Percentiles rank a stretch among this genome's conserved stretches.
Evolutionary conservation across 2,113 vertebrate species (phyloP).

Genomic region (Myiozetetes cayanensis): DNA sequence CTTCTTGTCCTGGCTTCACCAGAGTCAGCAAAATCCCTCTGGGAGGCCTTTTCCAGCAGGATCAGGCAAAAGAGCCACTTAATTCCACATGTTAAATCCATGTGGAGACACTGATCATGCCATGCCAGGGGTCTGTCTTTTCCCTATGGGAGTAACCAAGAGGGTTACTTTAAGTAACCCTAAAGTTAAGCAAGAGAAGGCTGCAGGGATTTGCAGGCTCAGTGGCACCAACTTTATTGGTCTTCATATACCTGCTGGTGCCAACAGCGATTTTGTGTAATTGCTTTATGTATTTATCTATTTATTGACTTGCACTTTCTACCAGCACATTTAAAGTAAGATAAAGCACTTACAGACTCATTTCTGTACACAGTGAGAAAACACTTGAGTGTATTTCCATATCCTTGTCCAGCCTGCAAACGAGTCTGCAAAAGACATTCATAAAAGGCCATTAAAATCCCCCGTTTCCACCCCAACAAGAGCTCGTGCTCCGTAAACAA

Average conservation of each 20-base stretch:
- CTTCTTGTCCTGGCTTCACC: neutral
- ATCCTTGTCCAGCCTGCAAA: constrained; percentile 88
- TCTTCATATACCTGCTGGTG: neutral
- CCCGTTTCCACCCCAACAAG: neutral
- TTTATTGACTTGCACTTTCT: neutral
- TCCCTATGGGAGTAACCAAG: neutral
- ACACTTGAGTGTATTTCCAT: constrained; percentile 84
- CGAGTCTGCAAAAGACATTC: constrained; percentile 80
- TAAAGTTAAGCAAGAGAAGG: neutral
- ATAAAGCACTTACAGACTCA: constrained; percentile 83
- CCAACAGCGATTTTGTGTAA: neutral
- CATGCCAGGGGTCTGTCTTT: neutral
- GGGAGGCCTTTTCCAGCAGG: neutral
- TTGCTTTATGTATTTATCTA: neutral
- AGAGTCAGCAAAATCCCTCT: neutral
- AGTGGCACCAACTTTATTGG: neutral
- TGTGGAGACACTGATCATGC: neutral
- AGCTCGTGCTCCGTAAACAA: neutral
- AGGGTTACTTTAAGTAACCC: neutral
- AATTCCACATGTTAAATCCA: neutral
- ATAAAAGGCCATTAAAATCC: neutral
- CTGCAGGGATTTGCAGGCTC: neutral
- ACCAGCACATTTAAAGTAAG: neutral
- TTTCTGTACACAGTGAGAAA: constrained; percentile 86
- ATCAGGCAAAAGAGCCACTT: neutral